phyloP scores from a whole-genome alignment of 2,888 invertebrate species.

The Germaria angustata region DNA sequence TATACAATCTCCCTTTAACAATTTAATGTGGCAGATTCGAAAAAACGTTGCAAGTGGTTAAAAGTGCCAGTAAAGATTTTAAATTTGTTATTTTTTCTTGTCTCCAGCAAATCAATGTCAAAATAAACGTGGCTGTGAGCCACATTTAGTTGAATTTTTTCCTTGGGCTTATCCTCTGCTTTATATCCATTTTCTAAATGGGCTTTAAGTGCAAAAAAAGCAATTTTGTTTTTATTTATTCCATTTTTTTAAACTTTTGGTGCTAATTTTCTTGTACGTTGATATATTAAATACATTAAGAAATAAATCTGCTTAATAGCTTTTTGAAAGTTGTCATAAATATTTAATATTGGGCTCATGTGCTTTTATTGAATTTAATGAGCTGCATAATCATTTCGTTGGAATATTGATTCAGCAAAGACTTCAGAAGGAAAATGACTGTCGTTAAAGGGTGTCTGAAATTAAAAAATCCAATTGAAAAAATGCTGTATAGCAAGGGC shows the following conservation, averaged over 20 bases:
- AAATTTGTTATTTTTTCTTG: constrained; percentile 11
- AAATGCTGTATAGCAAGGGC: no score
- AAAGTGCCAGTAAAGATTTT: background rate
- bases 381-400: background rate
- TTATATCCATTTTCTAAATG: background rate
- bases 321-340: constrained; percentile 8
- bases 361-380: background rate
- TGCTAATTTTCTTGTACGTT: background rate
- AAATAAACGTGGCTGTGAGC: constrained; percentile 20
- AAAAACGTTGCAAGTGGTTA: no score
- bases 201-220: background rate
- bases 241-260: constrained; percentile 9
- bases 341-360: constrained; percentile 4
- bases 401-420: no score
- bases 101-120: constrained; percentile 48
- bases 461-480: no score
- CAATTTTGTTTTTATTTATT: constrained; percentile 13
- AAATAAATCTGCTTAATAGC: constrained; percentile 14
- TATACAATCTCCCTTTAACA: background rate
- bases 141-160: constrained; percentile 13
- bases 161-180: background rate
- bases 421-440: background rate
- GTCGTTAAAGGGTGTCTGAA: no score
- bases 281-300: constrained; percentile 1
- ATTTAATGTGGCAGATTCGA: background rate